Percentiles rank a stretch among this genome's conserved stretches.
These are phyloP conservation scores for Ylistrum balloti DNA, from an alignment of 1,140 invertebrate species.

Conservation along the genomic window DNA sequence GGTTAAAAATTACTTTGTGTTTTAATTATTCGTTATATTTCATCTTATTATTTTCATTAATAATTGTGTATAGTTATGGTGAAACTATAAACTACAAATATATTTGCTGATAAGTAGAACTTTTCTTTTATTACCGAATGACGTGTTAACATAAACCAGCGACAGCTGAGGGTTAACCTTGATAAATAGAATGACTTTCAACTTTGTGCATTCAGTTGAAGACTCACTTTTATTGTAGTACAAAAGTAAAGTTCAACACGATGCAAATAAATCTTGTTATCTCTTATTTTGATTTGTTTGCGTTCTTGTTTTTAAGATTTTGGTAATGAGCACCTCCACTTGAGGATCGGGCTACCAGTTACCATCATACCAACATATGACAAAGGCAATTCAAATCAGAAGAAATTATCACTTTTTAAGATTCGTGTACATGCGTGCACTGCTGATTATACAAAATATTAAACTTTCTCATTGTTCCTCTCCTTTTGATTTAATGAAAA, in stretches of 20 bases:
- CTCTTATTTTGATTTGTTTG: too few relatives aligned
- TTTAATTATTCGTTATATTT: neutral
- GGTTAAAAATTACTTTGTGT: neutral
- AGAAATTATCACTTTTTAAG: too few relatives aligned
- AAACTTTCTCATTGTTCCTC: too few relatives aligned
- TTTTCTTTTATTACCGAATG: conserved; percentile 3
- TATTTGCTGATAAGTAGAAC: neutral
- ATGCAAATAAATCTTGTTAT: neutral
- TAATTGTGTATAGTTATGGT: neutral
- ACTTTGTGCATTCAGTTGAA: conserved; percentile 33
- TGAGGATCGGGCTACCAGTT: too few relatives aligned
- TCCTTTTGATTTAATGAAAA: too few relatives aligned
- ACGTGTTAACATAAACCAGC: conserved; percentile 31
- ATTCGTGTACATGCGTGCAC: too few relatives aligned
- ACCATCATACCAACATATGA: too few relatives aligned
- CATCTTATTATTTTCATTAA: neutral
- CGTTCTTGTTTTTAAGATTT: too few relatives aligned
- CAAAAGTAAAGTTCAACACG: neutral
- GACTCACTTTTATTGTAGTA: neutral
- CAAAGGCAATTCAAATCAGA: too few relatives aligned
- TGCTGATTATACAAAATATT: too few relatives aligned
- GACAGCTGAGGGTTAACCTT: neutral
- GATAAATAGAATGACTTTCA: neutral
- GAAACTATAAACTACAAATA: neutral
- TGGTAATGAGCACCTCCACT: too few relatives aligned